phyloP scores from a whole-genome alignment of 92 coral and sea anemone species.

The Porites rus region DNA sequence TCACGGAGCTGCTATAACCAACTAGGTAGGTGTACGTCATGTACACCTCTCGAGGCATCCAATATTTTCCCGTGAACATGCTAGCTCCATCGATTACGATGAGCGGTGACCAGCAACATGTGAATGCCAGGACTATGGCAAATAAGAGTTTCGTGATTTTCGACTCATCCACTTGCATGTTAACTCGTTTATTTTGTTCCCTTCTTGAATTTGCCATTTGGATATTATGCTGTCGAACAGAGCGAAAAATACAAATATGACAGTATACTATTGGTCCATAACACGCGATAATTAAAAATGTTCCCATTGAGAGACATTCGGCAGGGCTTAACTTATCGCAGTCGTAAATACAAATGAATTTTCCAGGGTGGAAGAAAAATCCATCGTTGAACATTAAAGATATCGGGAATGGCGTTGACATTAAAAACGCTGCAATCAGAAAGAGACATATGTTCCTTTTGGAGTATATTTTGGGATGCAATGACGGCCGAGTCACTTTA shows the following conservation, averaged over 20 bases:
- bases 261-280: background rate
- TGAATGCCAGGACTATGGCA: background rate
- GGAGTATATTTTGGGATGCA: background rate
- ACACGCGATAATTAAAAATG: background rate
- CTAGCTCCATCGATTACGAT: background rate
- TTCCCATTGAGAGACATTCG: background rate
- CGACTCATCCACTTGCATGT: background rate
- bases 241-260: background rate
- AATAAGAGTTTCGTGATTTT: background rate
- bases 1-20: constrained; percentile 15
- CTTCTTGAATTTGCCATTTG: background rate
- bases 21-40: constrained; percentile 11
- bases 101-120: background rate
- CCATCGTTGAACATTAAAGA: background rate
- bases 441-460: too few relatives aligned
- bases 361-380: constrained; percentile 15
- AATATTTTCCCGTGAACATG: background rate
- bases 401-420: background rate
- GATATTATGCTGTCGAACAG: background rate
- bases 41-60: constrained; percentile 20
- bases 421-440: background rate
- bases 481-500: background rate
- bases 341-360: constrained; percentile 1
- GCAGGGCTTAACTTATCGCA: background rate
- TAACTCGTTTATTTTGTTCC: too few relatives aligned